Evolutionary conservation across 2,113 vertebrate genomes (phyloP), one percentile per base, ranked within the genome.

Genomic region (Pteropus alecto): DNA sequence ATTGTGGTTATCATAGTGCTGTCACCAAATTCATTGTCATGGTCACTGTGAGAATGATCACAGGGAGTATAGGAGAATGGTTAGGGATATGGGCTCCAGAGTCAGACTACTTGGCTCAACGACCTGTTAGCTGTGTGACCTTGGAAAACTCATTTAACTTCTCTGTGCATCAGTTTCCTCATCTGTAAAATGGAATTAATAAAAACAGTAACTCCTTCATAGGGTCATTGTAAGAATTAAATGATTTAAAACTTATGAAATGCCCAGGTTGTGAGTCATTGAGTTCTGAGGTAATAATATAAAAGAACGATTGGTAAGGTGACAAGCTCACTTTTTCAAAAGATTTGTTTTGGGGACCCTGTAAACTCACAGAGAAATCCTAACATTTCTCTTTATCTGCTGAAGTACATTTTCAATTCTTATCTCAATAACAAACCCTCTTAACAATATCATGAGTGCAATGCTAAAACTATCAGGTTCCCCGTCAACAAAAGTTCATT

Each of bases 21-120:
- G 33, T 78, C 68, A 86, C 43, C 30, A 96, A 61, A 93, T n/a
- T 95, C 83, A 93, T 43, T 61, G 51, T 58, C 43, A 79, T 87
- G 33, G 41, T 41, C 79, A 87, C 22, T 51, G 30, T 56, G 28
- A 33, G 10, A 87, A 58, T 15, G 41, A 67, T 63, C 73, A 48
- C 8, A 70, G 24, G 41, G 30, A 60, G 3, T 68, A 10, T 4
- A 65, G 9, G 12, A 84, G 70, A 51, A 12, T 65, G 51, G 33
- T 54, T 51, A 58, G 19, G 56, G 56, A 74, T 51, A 41, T 35
- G 21, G 14, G 24, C 13, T 74, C 51, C 30, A 51, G 58, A 65
- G 43, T 6, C 30, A 38, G 15, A 86, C 51, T 56, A 7, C 38
- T 24, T 43, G 15, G 28, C 30, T 79, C 15, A 41, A 51, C 4